Evolutionary conservation across 2,797 vertebrate genomes (phyloP).

Genomic region (Menidia menidia): DNA sequence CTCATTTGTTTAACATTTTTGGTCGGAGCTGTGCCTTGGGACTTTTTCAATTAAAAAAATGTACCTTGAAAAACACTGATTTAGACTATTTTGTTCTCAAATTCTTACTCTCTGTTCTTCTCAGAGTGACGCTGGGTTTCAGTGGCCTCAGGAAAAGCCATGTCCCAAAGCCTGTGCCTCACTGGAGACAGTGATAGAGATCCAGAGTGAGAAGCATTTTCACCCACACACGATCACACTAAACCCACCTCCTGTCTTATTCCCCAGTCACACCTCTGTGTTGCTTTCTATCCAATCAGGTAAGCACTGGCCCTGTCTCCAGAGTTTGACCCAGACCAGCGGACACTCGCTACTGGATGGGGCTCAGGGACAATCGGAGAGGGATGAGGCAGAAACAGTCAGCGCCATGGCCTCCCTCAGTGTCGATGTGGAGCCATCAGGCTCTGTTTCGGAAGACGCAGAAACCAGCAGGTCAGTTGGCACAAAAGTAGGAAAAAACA

Average conservation of each 20-base stretch:
- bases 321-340: constrained; percentile 81
- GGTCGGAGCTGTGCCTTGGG: no score
- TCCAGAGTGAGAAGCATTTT: constrained; percentile 87
- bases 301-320: constrained; percentile 92
- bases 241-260: not conserved
- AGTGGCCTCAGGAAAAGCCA: constrained; percentile 86
- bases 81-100: not conserved
- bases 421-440: constrained; percentile 87
- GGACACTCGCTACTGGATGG: constrained; percentile 85
- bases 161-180: constrained; percentile 91
- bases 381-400: constrained; percentile 92
- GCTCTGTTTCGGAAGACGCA: constrained; percentile 48
- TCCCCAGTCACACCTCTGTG: not conserved
- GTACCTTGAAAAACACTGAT: no score
- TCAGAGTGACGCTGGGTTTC: constrained; percentile 89
- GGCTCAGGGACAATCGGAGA: constrained; percentile 79
- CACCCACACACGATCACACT: not conserved
- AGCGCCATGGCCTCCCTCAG: constrained; percentile 95
- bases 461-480: constrained; percentile 77
- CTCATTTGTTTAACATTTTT: no score
- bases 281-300: constrained; percentile 69
- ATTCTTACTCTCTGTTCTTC: constrained; percentile 14
- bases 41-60: no score
- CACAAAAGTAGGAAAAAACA: no score
- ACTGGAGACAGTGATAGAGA: constrained; percentile 93